Percentiles rank a stretch among this genome's conserved stretches.
Conservation (phyloP, 1,140 invertebrate species). For the Heliothis virescens region DNA sequence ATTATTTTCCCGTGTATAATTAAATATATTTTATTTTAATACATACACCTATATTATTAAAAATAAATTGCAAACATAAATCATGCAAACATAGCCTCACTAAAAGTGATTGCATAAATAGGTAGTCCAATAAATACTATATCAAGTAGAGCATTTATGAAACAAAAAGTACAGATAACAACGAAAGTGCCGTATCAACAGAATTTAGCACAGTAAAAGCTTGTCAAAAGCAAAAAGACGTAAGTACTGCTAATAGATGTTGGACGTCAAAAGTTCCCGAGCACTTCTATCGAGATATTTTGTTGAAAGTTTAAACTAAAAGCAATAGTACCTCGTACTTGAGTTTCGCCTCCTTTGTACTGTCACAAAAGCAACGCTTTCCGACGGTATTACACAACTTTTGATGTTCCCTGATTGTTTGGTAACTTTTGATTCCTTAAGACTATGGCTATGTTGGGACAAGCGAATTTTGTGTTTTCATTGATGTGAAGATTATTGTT, state of each 20-base stretch:
- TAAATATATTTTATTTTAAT: too few relatives aligned
- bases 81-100: too few relatives aligned
- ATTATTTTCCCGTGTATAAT: too few relatives aligned
- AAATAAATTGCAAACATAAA: too few relatives aligned
- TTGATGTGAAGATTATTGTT: neutral
- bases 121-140: too few relatives aligned
- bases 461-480: neutral
- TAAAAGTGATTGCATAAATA: too few relatives aligned
- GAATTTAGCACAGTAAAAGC: neutral
- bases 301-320: constrained; percentile 69
- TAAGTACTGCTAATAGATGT: constrained; percentile 17
- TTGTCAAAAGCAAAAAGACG: neutral
- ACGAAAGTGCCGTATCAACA: neutral
- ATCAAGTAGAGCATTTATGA: too few relatives aligned
- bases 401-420: constrained; percentile 60
- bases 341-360: constrained; percentile 61
- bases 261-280: constrained; percentile 17
- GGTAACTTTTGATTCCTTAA: constrained; percentile 50
- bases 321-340: constrained; percentile 59
- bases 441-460: constrained; percentile 6
- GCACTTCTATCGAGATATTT: constrained; percentile 41
- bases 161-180: too few relatives aligned
- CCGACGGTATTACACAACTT: constrained; percentile 63
- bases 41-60: too few relatives aligned
- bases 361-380: constrained; percentile 60